Conservation (phyloP, 2,888 invertebrate genomes). For the Dascillus cervinus region DNA sequence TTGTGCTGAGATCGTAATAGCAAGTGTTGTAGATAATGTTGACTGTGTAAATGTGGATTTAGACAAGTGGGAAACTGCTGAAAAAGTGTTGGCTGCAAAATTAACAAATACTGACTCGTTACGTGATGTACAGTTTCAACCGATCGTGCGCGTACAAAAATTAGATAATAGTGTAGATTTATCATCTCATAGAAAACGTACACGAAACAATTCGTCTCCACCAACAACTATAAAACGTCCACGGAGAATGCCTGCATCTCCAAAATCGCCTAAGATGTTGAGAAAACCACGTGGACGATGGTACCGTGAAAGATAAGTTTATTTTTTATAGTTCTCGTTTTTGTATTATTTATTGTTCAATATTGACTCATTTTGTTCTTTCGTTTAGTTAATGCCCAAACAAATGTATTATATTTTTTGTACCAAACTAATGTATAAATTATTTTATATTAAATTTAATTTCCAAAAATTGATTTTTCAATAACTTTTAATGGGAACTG, state of each 20-base stretch:
- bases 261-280: constrained; percentile 38
- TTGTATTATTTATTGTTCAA: too few relatives aligned
- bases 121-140: constrained; percentile 49
- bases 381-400: too few relatives aligned
- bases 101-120: constrained; percentile 25
- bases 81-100: constrained; percentile 33
- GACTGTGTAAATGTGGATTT: constrained; percentile 24
- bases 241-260: constrained; percentile 29
- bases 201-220: constrained; percentile 23
- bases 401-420: too few relatives aligned
- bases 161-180: constrained; percentile 43
- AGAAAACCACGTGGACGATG: constrained; percentile 39
- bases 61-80: constrained; percentile 30
- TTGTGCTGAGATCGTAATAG: constrained; percentile 31
- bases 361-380: too few relatives aligned
- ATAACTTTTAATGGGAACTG: too few relatives aligned
- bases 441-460: too few relatives aligned
- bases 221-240: constrained; percentile 17
- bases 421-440: too few relatives aligned
- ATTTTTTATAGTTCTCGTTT: too few relatives aligned
- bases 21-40: constrained; percentile 17
- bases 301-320: constrained; percentile 43
- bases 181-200: constrained; percentile 19
- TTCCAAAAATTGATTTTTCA: too few relatives aligned
- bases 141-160: constrained; percentile 59